A percentile compares a stretch with the other conserved stretches of the same genome.
Conservation (phyloP, 2,113 vertebrate genomes). For the Amphiprion ocellaris region DNA sequence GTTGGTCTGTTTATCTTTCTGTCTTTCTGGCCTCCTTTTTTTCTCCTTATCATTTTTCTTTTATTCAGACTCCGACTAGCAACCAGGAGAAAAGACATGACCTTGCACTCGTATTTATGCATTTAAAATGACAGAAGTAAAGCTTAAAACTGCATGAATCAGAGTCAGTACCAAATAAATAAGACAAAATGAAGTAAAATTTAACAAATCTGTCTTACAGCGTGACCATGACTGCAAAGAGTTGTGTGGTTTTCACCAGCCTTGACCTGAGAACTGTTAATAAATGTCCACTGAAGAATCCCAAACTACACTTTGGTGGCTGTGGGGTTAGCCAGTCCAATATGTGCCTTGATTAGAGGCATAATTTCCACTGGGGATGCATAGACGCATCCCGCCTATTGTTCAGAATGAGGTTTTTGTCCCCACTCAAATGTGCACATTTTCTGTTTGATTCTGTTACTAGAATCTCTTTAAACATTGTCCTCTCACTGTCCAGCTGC, state of each 20-base stretch:
- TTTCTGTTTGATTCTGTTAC: constrained; percentile 3
- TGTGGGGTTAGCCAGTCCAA: not conserved
- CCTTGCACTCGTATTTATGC: not conserved
- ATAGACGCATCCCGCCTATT: not conserved
- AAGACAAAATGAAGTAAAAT: not conserved
- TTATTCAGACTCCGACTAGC: not conserved
- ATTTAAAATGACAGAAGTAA: not conserved
- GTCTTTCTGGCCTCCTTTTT: not conserved
- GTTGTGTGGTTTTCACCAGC: too few relatives aligned
- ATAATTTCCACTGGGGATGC: constrained; percentile 12
- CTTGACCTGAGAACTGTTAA: too few relatives aligned
- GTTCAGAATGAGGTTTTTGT: constrained; percentile 7
- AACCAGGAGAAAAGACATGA: not conserved
- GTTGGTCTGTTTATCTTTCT: not conserved
- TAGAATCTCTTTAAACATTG: constrained; percentile 6
- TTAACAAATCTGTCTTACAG: too few relatives aligned
- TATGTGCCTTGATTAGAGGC: not conserved
- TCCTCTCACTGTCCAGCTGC: constrained; percentile 9
- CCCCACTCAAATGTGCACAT: not conserved
- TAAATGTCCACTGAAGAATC: too few relatives aligned
- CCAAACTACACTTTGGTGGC: too few relatives aligned
- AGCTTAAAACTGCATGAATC: not conserved
- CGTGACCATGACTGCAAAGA: too few relatives aligned
- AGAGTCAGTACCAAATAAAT: not conserved
- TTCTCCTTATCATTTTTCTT: too few relatives aligned